Base-by-base conservation (phyloP, 2,888 invertebrate genomes). In the Drosophila mulleri region DNA sequence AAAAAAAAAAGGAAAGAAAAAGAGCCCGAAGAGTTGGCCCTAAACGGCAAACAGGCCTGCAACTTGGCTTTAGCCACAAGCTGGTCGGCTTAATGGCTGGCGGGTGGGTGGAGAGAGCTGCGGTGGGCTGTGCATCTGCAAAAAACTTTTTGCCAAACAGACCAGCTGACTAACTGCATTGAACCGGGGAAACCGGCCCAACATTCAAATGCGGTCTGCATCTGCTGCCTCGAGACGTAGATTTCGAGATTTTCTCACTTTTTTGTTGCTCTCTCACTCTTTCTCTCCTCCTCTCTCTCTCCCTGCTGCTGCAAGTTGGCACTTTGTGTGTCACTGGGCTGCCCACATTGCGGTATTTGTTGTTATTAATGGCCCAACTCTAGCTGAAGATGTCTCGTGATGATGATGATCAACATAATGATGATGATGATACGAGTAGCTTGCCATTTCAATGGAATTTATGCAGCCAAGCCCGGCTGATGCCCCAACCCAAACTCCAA, bases 361-460 rank as follows among this genome's bases (percentile, higher is more conserved):
- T 79, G 77, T 75, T 78, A 80, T 80, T 83, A 83, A 88, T 88
- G 88, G 67, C 77, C 56, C 70, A 79, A 75, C 77, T 70, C 70
- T 69, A 67, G 69, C 83, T 67, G 72, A 80, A 82, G 88, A 82
- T 85, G 83, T 84, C 76, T 81, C 74, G 54, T 59, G 68, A 60
- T 66, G 64, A 70, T 77, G 63, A 62, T 18, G 42, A 42, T 67
- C 64, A 66, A 16, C 56, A 70, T 77, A 64, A 60, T 68, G 64
- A 75, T 77, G 63, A 64, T 67, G 68, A 64, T 18, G 64, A 53
- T 67, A 54, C 61, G 53, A 65, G 41, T 65, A 35, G 72, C 48
- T 74, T 89, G 89, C 86, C 86, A 89, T 86, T 89, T 86, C 85
- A 86, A 80, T 88, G 86, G 86, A 86, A 86, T 86, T 85, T 82